Conservation (phyloP, 2,888 invertebrate species). For the Drosophila falleni region DNA sequence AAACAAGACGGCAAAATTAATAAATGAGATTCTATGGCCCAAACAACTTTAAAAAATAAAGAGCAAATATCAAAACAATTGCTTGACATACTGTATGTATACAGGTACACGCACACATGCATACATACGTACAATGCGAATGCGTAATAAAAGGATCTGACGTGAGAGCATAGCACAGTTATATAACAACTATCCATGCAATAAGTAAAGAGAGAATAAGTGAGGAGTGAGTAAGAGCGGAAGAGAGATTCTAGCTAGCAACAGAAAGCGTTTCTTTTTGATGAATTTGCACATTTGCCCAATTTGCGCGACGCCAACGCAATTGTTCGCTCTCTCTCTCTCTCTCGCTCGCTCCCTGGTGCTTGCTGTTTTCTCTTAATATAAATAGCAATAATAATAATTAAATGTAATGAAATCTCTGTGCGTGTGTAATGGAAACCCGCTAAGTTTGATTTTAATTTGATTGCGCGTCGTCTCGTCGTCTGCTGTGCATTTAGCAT, state of each 20-base stretch:
- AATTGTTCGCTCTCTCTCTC: constrained; percentile 3
- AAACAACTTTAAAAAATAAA: not conserved
- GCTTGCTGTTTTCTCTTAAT: constrained; percentile 6
- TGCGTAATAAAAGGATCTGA: constrained; percentile 50
- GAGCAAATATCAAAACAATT: not conserved
- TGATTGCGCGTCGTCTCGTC: constrained; percentile 61
- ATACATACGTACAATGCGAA: constrained; percentile 2
- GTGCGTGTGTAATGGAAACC: constrained; percentile 66
- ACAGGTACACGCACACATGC: not conserved
- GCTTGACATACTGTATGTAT: not conserved
- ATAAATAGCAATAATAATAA: constrained; percentile 40
- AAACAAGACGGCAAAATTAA: not conserved
- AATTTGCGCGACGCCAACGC: constrained; percentile 38
- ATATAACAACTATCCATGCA: constrained; percentile 51
- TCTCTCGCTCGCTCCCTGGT: not conserved
- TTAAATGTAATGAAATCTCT: constrained; percentile 72
- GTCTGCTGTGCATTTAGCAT: constrained; percentile 68
- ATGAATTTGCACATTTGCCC: constrained; percentile 52
- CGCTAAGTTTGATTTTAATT: constrained; percentile 75
- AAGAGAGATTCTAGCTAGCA: constrained; percentile 27
- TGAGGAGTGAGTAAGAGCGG: not conserved
- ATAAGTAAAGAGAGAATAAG: not conserved
- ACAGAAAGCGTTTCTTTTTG: constrained; percentile 17
- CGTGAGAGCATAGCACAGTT: constrained; percentile 24
- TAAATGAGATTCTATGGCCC: not conserved